A percentile compares a stretch with the other conserved stretches of the same genome.
Conservation (phyloP, 1,140 invertebrate species). For the Steinernema khuongi region DNA sequence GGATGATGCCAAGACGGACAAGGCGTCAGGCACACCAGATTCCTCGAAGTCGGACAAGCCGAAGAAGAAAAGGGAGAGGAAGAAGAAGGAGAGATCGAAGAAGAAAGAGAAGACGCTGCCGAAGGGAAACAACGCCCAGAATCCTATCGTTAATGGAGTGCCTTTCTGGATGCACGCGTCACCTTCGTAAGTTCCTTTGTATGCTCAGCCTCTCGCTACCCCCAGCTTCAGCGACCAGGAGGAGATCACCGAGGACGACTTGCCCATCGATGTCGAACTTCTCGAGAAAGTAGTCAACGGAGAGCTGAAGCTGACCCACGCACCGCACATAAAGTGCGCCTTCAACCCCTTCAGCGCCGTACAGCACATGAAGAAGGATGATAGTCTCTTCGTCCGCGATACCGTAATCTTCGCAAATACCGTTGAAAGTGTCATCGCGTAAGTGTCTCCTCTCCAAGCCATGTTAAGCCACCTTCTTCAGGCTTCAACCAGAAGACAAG, state of each 20-base stretch:
- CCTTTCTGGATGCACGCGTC: not conserved
- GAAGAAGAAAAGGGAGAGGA: not conserved
- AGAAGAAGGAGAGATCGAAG: not conserved
- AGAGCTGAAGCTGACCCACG: not conserved
- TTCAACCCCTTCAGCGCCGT: conserved; percentile 10
- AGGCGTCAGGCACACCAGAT: not conserved
- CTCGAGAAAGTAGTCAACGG: conserved; percentile 19
- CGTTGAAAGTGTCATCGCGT: conserved; percentile 8
- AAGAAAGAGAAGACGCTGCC: not conserved
- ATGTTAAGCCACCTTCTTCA: too few relatives aligned
- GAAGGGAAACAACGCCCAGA: conserved; percentile 4
- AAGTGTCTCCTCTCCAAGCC: too few relatives aligned
- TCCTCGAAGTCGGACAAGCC: not conserved
- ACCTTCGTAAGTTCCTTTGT: not conserved
- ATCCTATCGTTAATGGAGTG: not conserved
- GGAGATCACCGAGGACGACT: conserved; percentile 17
- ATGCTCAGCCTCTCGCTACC: not conserved
- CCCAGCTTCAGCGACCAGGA: conserved; percentile 1
- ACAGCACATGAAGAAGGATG: conserved; percentile 9
- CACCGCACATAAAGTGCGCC: not conserved
- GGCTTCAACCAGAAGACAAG: too few relatives aligned
- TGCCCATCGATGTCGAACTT: conserved; percentile 15
- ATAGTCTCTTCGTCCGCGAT: conserved; percentile 12
- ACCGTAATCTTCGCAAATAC: conserved; percentile 17
- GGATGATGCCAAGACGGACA: not conserved